A percentile compares a stretch with the other conserved stretches of the same genome.
Evolutionary conservation across 1,140 invertebrate species (phyloP).

Genomic region (Odontomachus brunneus): DNA sequence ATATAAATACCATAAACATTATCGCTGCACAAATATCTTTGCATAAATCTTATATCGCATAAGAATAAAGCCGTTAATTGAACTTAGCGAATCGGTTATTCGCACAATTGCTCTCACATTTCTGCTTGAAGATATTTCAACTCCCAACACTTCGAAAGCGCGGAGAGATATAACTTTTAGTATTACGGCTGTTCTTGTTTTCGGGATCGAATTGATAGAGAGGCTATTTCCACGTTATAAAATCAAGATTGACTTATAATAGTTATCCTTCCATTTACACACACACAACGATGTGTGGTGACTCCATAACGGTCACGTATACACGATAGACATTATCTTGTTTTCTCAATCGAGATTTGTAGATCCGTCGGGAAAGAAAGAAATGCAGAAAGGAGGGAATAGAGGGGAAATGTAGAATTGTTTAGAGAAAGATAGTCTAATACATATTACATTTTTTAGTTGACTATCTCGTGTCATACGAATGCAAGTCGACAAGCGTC

Average conservation of each 20-base stretch:
- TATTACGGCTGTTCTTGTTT: not conserved
- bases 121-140: not conserved
- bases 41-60: not conserved
- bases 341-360: not conserved
- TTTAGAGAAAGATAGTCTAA: too few relatives aligned
- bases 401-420: too few relatives aligned
- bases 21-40: not conserved
- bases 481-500: too few relatives aligned
- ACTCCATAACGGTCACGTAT: not conserved
- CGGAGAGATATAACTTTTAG: conserved; percentile 6
- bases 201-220: not conserved
- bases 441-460: too few relatives aligned
- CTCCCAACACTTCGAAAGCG: not conserved
- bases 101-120: not conserved
- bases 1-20: not conserved
- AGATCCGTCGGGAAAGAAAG: not conserved
- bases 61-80: not conserved
- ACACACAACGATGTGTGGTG: not conserved
- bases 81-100: not conserved
- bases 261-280: not conserved
- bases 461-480: too few relatives aligned
- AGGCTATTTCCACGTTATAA: not conserved
- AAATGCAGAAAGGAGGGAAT: too few relatives aligned
- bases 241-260: not conserved
- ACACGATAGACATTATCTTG: not conserved